Base-by-base conservation (phyloP, 2,797 vertebrate genomes). In the Anguilla pacifica region DNA sequence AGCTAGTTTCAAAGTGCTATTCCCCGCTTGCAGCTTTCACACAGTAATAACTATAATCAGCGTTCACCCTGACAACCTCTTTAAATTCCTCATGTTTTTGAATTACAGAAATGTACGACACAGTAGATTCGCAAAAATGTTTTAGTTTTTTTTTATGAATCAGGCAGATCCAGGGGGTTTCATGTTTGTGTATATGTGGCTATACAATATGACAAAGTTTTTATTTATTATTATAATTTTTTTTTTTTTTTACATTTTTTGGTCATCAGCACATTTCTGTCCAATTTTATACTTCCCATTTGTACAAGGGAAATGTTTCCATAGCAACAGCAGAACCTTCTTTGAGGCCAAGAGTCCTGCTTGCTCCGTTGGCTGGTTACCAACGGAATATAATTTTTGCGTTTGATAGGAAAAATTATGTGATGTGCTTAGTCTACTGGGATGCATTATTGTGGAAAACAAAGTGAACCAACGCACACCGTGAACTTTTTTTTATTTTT, bases 301-400 rank as follows among this genome's bases (percentile, higher is more conserved):
- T 82, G 64, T 86, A 86, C 72, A 67, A 87, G 72, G 51, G 86
- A 81, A 72, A 67, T 6, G 88, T 90, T 90, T 85, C 91, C 87
- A 90, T 89, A 85, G 88, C 87, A 92, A 92, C 91, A 88, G 86
- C 70, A 87, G 77, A 59, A 35, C 25, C 9, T 17, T 64, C 85
- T 55, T 53, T 77, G 85, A 15, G 19, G 31, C 22, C 43, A 55
- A 72, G 31, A 82, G 25, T 82, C 43, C 43, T n/a, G 43, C 25
- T 51, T 49, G 9, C 4, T 81, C 4, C 10, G 7, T 79, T 43
- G 35, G 74, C 39, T 81, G 79, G 79, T 22, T 51, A 22, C 13
- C 9, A 81, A 82, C 79, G 28, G 79, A 82, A 49, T 82, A 10
- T 22, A 15, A 82, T 82, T 9, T n/a, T 10, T 25, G 79, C n/a